phyloP scores from a whole-genome alignment of 2,113 vertebrate species.

The Brachionichthys hirsutus region DNA sequence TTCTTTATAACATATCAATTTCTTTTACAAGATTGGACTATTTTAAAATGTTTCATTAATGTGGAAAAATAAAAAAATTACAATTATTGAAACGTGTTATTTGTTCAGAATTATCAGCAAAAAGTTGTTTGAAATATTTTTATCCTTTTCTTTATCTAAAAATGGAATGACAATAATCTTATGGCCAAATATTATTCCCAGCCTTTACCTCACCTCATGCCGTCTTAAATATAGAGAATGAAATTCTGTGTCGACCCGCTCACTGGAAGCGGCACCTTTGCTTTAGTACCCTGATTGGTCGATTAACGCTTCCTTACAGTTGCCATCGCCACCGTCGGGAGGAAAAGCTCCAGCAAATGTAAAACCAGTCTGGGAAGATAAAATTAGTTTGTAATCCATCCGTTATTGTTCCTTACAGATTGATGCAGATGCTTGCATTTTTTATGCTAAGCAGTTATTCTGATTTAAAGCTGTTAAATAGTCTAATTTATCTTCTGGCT shows the following conservation, averaged over 20 bases:
- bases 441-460: neutral
- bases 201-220: neutral
- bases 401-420: neutral
- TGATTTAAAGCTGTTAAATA: constrained; percentile 5
- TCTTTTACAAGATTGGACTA: too few species aligned
- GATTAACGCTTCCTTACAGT: neutral
- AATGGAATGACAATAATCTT: neutral
- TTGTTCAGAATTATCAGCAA: too few species aligned
- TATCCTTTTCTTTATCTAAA: too few species aligned
- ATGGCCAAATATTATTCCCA: neutral
- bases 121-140: too few species aligned
- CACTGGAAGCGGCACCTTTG: neutral
- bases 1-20: too few species aligned
- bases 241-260: neutral
- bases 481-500: neutral
- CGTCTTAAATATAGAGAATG: neutral
- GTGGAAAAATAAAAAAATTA: too few species aligned
- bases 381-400: neutral
- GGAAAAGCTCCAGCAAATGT: neutral
- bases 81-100: too few species aligned
- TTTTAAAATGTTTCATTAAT: too few species aligned
- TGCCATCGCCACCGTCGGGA: neutral
- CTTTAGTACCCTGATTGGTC: constrained; percentile 2
- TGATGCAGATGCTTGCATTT: neutral
- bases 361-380: neutral